Base-by-base conservation (phyloP, 2,797 vertebrate genomes). In the Tamandua tetradactyla region DNA sequence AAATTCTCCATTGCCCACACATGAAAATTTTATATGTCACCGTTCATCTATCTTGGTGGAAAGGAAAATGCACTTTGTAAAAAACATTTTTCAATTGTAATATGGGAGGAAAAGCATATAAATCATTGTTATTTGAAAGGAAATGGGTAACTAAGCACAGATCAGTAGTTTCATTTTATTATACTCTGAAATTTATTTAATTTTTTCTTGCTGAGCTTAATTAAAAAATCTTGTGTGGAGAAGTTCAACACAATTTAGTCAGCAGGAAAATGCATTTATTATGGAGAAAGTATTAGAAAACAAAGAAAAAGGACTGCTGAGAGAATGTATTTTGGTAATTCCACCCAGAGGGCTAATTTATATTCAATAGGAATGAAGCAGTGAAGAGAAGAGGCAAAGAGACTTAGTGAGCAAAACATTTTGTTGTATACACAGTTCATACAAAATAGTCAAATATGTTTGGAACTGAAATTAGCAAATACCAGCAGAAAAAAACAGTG, bases 301-400 rank as follows among this genome's bases (percentile, higher is more conserved):
- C 81, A 96, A 96, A 93, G 87, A 82, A 89, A 90, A 87, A 75
- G 27, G 32, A 94, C 90, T 85, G 82, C 87, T 82, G 74, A 25
- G 64, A 82, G 87, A 75, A 78, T 96, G 95, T 97, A 96, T 95
- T 97, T 95, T 95, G 68, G 89, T 84, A 95, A 87, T 91, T 87
- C 69, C 37, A 83, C 69, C 87, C 88, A 95, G 82, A 96, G 79
- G 61, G 78, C 32, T 74, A 78, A 91, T 97, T 95, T 95, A 80
- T 75, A 66, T 95, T 88, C 93, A 83, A 94, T 90, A 92, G 94
- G 97, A 90, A 89, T 42, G 18, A 80, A 93, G 25, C 74, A 68
- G 32, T 25, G 55, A 92, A 79, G 27, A 85, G 62, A 94, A 18
- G 71, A 85, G 35, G 74, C 40, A 75, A 62, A 82, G 32, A 35